Base-by-base conservation (phyloP, 1,140 invertebrate species). In the Linepithema humile region DNA sequence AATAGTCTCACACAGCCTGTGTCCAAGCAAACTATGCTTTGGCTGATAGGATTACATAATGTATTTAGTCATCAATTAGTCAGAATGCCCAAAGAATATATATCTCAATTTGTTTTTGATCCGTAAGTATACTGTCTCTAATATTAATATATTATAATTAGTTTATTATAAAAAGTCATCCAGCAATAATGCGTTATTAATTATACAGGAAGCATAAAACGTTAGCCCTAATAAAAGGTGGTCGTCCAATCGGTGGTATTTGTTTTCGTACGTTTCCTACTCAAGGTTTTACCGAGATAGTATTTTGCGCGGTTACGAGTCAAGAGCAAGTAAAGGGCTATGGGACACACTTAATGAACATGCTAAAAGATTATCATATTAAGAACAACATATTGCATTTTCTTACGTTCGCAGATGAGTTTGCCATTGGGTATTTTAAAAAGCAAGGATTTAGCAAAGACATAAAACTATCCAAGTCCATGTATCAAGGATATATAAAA, bases 261-360 rank as follows among this genome's bases (percentile, higher is more conserved):
- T 99, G 99, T 93, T 99, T 99, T 91, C 96, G 99, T 6, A 98
- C 98, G 93, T 99, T 99, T 95, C 96, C 97, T 10, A 96, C 97
- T n/a, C 97, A 99, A 95, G 99, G 99, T 3, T 99, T 99, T 93
- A 98, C 98, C 0, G 99, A 99, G 95, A 99, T 99, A 91, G 99
- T 99, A 0, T 99, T 99, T 93, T 99, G 98, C 94, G 99, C 99
- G 6, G 97, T 99, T 3, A 98, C 98, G 0, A 98, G 97, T 32
- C 98, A 98, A 90, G 98, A 99, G 93, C 99, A 99, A 95, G 98
- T 99, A 0, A 98, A 99, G 95, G 99, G 99, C 2, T 99, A 99
- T 94, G 99, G 99, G 0, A 99, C 99, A 0, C 98, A 99, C 93
- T 95, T 99, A 84, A 99, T 99, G 99, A 99, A 99, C 93, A 98